Evolutionary conservation across 1,140 invertebrate species (phyloP).

Genomic region (Pogonomyrmex barbatus): DNA sequence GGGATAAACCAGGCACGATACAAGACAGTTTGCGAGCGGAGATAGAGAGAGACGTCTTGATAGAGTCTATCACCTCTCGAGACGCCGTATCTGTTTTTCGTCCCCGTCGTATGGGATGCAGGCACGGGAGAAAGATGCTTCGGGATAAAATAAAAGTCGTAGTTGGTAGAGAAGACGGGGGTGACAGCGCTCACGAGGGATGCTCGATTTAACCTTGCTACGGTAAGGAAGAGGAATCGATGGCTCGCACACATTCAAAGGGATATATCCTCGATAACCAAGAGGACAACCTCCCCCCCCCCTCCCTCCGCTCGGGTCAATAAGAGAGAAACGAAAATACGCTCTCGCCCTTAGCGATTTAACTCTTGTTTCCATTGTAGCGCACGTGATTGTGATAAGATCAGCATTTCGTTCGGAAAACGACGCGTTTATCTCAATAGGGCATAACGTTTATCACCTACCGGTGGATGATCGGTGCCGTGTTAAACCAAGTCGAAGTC

Average conservation of each 20-base stretch:
- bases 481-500: constrained; percentile 2
- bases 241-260: constrained; percentile 72
- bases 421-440: constrained; percentile 44
- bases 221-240: constrained; percentile 77
- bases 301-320: constrained; percentile 56
- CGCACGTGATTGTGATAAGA: constrained; percentile 42
- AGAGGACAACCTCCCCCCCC: constrained; percentile 54
- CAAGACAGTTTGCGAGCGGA: constrained; percentile 8
- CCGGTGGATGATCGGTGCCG: constrained; percentile 3
- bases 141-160: constrained; percentile 73
- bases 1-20: constrained; percentile 19
- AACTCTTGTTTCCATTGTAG: constrained; percentile 61
- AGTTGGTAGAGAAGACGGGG: constrained; percentile 38
- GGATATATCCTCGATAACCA: constrained; percentile 79
- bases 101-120: constrained; percentile 32
- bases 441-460: constrained; percentile 24
- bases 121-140: constrained; percentile 63
- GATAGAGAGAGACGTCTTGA: constrained; percentile 45
- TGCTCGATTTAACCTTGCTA: constrained; percentile 78
- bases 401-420: constrained; percentile 44
- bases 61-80: constrained; percentile 51
- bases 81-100: constrained; percentile 13
- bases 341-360: constrained; percentile 68
- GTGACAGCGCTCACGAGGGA: constrained; percentile 76
- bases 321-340: constrained; percentile 73